Conservation (phyloP, 1,140 invertebrate species). For the Drosophila subpulchrella region DNA sequence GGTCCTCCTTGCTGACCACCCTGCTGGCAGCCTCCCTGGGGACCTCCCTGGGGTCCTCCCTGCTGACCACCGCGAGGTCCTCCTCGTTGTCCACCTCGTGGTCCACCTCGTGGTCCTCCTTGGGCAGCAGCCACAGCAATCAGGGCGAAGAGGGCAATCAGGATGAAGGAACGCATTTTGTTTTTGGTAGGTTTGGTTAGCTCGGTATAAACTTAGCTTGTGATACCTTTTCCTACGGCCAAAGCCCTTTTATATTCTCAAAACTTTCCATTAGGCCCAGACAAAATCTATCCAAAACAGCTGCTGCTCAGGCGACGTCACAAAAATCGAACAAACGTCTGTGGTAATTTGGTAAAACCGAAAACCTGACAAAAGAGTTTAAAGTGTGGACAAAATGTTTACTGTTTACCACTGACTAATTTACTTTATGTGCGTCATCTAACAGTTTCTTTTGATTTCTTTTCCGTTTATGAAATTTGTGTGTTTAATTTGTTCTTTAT, state of each 20-base stretch:
- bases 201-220: conserved; percentile 10
- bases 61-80: background rate
- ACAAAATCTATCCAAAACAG: background rate
- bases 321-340: conserved; percentile 10
- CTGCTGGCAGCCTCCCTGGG: background rate
- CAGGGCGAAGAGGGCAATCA: conserved; percentile 35
- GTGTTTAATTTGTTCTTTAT: background rate
- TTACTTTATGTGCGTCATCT: conserved; percentile 20
- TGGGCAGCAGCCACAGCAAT: conserved; percentile 20
- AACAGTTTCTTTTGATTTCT: background rate
- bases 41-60: background rate
- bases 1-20: conserved; percentile 10
- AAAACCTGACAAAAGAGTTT: conserved; percentile 2
- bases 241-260: conserved; percentile 29
- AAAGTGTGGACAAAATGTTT: background rate
- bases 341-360: conserved; percentile 19
- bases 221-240: conserved; percentile 3
- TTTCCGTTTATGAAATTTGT: background rate
- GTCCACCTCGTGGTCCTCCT: background rate
- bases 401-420: conserved; percentile 9
- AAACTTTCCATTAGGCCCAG: background rate
- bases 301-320: conserved; percentile 2
- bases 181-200: conserved; percentile 9
- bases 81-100: background rate
- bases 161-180: conserved; percentile 35